phyloP scores from a whole-genome alignment of 2,113 vertebrate species.

The Xenopus borealis region DNA sequence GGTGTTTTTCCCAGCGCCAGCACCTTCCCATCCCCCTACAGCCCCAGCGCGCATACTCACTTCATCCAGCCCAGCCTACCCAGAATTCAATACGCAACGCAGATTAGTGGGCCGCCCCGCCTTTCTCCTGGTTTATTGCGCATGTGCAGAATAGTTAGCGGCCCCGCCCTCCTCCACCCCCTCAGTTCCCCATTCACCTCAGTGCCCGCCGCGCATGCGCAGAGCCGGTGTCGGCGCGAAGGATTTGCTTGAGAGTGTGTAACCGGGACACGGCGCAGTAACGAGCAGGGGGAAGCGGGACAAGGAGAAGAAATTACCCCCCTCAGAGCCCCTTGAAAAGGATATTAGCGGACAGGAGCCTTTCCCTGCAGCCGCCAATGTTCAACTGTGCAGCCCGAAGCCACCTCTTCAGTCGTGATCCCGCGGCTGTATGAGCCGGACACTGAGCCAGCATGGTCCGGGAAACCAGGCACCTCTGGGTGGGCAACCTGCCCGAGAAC shows the following conservation, averaged over 20 bases:
- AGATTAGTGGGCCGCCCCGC: not conserved
- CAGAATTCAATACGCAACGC: no score
- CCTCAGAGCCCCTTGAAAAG: constrained; percentile 54
- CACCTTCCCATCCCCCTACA: constrained; percentile 22
- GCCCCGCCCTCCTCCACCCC: constrained; percentile 65
- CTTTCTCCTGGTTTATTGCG: not conserved
- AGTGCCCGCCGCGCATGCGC: constrained; percentile 22
- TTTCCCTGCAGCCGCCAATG: constrained; percentile 51
- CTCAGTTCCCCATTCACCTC: constrained; percentile 28
- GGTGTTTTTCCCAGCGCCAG: constrained; percentile 6
- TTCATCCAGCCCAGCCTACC: no score
- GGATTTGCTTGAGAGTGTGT: constrained; percentile 58
- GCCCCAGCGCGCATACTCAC: constrained; percentile 58
- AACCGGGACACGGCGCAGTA: constrained; percentile 53
- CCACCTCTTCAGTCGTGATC: constrained; percentile 16
- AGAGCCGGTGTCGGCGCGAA: constrained; percentile 20
- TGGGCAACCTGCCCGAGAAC: constrained; percentile 99
- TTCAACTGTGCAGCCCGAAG: constrained; percentile 47
- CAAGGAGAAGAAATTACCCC: constrained; percentile 58
- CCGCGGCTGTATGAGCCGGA: constrained; percentile 58
- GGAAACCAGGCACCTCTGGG: constrained; percentile 99
- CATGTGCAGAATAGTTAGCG: constrained; percentile 39
- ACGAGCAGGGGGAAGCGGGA: constrained; percentile 24
- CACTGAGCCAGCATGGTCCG: constrained; percentile 91
- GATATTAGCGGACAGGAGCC: not conserved